Evolutionary conservation across 2,888 invertebrate species (phyloP).

Genomic region (Scaptomyza reducta): DNA sequence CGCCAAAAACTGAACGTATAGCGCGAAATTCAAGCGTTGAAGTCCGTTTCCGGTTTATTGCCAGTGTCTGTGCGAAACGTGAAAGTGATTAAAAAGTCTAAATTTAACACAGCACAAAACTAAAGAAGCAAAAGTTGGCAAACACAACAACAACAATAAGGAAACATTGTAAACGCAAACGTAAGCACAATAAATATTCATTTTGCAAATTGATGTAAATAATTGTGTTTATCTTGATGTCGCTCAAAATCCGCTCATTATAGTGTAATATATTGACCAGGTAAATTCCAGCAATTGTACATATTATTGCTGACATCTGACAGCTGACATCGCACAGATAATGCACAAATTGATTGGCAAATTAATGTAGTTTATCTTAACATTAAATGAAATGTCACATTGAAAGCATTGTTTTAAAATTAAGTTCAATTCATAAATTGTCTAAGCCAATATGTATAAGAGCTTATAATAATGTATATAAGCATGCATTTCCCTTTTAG

Average conservation of each 20-base stretch:
- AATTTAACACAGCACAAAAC: conserved; percentile 27
- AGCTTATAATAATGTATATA: no score
- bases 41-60: conserved; percentile 62
- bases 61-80: conserved; percentile 35
- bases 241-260: conserved; percentile 34
- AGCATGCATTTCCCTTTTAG: no score
- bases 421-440: no score
- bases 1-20: conserved; percentile 31
- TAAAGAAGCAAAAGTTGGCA: conserved; percentile 1
- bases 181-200: conserved; percentile 64
- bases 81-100: conserved; percentile 40
- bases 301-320: conserved; percentile 24
- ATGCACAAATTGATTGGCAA: conserved; percentile 39
- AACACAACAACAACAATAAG: conserved; percentile 39
- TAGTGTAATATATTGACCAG: conserved; percentile 52
- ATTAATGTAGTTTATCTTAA: conserved; percentile 19
- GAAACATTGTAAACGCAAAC: conserved; percentile 51
- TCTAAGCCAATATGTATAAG: no score
- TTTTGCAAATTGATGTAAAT: conserved; percentile 32
- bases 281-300: conserved; percentile 42
- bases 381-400: conserved; percentile 11
- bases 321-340: conserved; percentile 46
- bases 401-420: no score
- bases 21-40: conserved; percentile 63
- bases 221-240: conserved; percentile 46